These are phyloP conservation scores for Cartodere bifasciata DNA, from an alignment of 2,888 invertebrate genomes.

Conservation along the genomic window DNA sequence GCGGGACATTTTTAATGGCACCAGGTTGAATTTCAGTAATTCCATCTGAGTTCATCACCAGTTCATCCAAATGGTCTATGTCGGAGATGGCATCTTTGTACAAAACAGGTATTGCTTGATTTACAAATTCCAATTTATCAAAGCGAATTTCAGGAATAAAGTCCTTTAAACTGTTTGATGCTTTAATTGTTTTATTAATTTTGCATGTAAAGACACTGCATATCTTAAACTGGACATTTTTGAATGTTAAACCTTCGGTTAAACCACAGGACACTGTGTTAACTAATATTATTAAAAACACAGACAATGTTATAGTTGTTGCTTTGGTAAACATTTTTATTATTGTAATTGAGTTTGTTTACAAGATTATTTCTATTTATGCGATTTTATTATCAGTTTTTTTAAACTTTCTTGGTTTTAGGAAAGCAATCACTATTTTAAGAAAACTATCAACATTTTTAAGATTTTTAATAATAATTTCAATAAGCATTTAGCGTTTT, in stretches of 20 bases:
- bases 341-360: too few species aligned
- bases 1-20: slow-evolving; percentile 17
- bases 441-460: too few species aligned
- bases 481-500: too few species aligned
- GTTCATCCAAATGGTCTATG: slow-evolving; percentile 20
- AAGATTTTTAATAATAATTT: too few species aligned
- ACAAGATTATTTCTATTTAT: too few species aligned
- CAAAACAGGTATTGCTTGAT: slow-evolving; percentile 21
- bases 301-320: too few species aligned
- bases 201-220: slow-evolving; percentile 20
- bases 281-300: too few species aligned
- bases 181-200: slow-evolving; percentile 18
- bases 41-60: slow-evolving; percentile 17
- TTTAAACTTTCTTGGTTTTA: too few species aligned
- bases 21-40: slow-evolving; percentile 18
- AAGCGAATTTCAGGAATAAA: slow-evolving; percentile 17
- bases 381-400: too few species aligned
- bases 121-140: slow-evolving; percentile 20
- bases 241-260: slow-evolving; percentile 18
- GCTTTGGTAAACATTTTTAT: too few species aligned
- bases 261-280: too few species aligned
- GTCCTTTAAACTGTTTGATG: slow-evolving; percentile 19
- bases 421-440: too few species aligned
- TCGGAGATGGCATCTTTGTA: slow-evolving; percentile 19
- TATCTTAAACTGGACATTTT: slow-evolving; percentile 21